phyloP scores from a whole-genome alignment of 2,797 vertebrate genomes.

The Rhyacichthys aspro region DNA sequence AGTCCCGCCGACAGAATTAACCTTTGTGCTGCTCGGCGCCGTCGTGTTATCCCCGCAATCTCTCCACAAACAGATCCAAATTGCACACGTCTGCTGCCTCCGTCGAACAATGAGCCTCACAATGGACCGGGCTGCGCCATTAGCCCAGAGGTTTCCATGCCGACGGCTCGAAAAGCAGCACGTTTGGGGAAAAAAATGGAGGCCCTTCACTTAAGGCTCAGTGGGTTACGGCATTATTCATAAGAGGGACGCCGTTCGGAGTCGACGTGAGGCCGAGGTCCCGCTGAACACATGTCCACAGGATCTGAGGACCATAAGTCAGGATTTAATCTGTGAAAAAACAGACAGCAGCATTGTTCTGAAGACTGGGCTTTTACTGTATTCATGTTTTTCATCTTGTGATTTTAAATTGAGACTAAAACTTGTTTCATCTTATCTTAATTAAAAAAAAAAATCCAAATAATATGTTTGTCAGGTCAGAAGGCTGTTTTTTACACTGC shows the following conservation, averaged over 20 bases:
- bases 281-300: no score
- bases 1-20: slow-evolving; percentile 35
- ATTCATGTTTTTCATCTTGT: no score
- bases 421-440: no score
- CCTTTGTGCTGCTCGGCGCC: slow-evolving; percentile 22
- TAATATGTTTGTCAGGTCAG: background rate
- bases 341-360: slow-evolving; percentile 50
- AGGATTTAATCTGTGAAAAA: slow-evolving; percentile 30
- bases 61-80: slow-evolving; percentile 46
- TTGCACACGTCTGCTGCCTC: slow-evolving; percentile 38
- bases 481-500: background rate
- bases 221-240: slow-evolving; percentile 49
- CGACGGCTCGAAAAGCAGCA: slow-evolving; percentile 62
- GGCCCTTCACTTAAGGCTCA: slow-evolving; percentile 27
- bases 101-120: slow-evolving; percentile 50
- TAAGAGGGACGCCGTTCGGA: background rate
- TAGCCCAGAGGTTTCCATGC: slow-evolving; percentile 67
- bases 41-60: slow-evolving; percentile 26
- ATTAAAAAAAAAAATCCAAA: no score
- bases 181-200: no score
- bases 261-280: no score
- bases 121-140: slow-evolving; percentile 49
- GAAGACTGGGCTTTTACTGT: no score
- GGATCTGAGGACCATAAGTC: slow-evolving; percentile 28
- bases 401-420: no score